Evolutionary conservation across 2,113 vertebrate genomes (phyloP).

Genomic region (Raja brachyura): DNA sequence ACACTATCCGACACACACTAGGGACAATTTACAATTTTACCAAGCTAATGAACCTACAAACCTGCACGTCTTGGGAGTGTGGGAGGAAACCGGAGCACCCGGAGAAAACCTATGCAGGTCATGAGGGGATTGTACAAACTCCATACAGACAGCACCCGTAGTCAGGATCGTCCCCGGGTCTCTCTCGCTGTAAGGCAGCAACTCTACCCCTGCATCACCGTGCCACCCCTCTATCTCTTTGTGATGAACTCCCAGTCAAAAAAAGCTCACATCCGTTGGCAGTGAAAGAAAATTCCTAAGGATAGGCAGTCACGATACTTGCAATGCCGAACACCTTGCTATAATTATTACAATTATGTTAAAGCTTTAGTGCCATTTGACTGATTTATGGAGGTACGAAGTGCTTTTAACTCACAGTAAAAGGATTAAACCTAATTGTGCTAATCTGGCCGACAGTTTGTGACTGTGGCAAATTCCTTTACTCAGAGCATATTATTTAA

Average conservation of each 20-base stretch:
- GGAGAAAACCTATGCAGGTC: too few species aligned
- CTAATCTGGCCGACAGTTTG: not conserved
- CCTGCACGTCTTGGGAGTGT: too few species aligned
- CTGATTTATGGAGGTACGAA: conserved; percentile 2
- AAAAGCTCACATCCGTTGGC: not conserved
- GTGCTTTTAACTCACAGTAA: not conserved
- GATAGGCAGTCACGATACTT: not conserved
- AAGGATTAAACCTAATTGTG: not conserved
- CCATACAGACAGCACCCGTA: too few species aligned
- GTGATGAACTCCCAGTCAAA: not conserved
- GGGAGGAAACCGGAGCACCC: too few species aligned
- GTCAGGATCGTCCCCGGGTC: too few species aligned
- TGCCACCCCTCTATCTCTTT: not conserved
- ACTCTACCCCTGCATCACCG: too few species aligned
- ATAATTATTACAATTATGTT: not conserved
- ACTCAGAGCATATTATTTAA: not conserved
- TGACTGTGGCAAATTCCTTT: not conserved
- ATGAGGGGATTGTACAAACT: too few species aligned
- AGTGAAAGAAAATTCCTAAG: not conserved
- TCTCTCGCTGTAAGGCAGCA: too few species aligned
- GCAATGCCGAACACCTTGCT: not conserved
- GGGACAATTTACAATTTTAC: too few species aligned
- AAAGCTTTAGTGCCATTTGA: not conserved
- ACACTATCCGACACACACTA: too few species aligned
- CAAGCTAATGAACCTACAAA: too few species aligned